A percentile compares a stretch with the other conserved stretches of the same genome.
Conservation (phyloP, 2,888 invertebrate genomes). For the Nephrotoma guestfalica region DNA sequence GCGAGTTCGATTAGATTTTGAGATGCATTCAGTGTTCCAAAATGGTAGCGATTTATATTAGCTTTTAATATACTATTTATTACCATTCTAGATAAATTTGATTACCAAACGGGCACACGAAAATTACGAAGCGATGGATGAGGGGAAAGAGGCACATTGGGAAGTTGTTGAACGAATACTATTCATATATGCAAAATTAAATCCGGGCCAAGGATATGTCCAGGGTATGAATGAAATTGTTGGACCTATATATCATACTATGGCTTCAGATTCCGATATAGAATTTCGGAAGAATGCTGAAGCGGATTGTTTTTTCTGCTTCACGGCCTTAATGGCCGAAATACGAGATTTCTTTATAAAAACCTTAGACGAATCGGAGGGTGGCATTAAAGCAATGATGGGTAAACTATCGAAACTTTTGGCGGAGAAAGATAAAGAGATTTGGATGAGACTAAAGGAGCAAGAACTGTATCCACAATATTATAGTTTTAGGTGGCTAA, state of each 20-base stretch:
- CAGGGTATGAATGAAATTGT: constrained; percentile 99
- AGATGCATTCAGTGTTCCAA: not conserved
- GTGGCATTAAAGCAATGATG: constrained; percentile 89
- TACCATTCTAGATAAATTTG: constrained; percentile 41
- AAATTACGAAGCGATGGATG: constrained; percentile 71
- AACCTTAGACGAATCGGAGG: constrained; percentile 81
- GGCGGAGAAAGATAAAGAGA: constrained; percentile 55
- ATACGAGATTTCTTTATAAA: constrained; percentile 96
- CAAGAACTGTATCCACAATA: constrained; percentile 90
- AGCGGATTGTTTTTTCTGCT: constrained; percentile 96
- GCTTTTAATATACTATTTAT: not conserved
- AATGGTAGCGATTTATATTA: not conserved
- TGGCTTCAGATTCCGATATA: constrained; percentile 76
- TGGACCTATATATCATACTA: constrained; percentile 94
- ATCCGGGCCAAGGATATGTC: constrained; percentile 91
- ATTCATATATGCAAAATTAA: constrained; percentile 94
- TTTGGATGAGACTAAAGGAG: constrained; percentile 61
- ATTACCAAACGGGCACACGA: constrained; percentile 61
- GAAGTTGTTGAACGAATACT: constrained; percentile 94
- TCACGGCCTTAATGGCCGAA: constrained; percentile 95
- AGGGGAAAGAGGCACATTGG: constrained; percentile 95
- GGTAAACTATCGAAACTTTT: constrained; percentile 59
- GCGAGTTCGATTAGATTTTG: not conserved
- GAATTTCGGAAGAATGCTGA: constrained; percentile 79
- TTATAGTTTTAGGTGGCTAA: constrained; percentile 96